Conservation (phyloP, 2,113 vertebrate species). For the Grammomys dolichurus region DNA sequence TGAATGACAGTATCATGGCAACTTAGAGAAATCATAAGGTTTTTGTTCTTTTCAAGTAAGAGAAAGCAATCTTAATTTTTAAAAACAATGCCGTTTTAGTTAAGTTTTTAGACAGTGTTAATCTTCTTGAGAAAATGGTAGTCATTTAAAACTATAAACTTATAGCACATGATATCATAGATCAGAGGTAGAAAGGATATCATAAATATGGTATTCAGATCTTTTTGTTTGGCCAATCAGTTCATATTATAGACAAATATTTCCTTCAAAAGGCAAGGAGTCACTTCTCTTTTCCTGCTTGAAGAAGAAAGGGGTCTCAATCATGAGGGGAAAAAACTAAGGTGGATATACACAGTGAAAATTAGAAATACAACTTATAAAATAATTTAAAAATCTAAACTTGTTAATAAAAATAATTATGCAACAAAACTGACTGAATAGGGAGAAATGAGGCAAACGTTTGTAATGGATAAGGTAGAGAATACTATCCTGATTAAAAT, state of each 20-base stretch:
- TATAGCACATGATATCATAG: background rate
- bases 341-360: background rate
- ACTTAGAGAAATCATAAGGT: constrained; percentile 27
- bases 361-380: background rate
- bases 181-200: background rate
- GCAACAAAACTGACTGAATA: background rate
- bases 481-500: constrained; percentile 9
- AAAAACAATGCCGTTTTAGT: constrained; percentile 8
- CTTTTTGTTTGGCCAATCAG: background rate
- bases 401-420: background rate
- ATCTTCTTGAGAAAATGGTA: background rate
- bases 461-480: background rate
- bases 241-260: background rate
- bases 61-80: constrained; percentile 50
- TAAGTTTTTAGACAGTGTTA: background rate
- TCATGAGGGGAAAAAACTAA: background rate
- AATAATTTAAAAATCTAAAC: background rate
- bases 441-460: background rate
- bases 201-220: constrained; percentile 30
- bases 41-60: constrained; percentile 60
- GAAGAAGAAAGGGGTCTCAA: background rate
- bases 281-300: background rate
- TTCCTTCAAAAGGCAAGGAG: background rate
- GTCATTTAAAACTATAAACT: background rate
- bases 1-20: constrained; percentile 46